Base-by-base conservation (phyloP, 2,113 vertebrate genomes). In the Pardalotus punctatus region DNA sequence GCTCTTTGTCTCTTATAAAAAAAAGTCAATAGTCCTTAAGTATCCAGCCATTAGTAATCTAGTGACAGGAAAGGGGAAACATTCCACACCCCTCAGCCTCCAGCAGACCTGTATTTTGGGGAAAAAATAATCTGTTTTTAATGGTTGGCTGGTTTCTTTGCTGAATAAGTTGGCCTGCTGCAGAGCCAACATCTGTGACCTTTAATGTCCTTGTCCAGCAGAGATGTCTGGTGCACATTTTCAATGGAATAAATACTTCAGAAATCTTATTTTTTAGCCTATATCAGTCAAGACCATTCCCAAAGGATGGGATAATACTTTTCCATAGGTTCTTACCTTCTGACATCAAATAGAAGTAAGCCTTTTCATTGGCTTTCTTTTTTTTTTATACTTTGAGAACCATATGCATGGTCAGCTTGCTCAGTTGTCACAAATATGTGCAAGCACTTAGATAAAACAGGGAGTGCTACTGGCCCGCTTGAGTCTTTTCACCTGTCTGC, bases 141-240 rank as follows among this genome's bases (percentile, higher is more conserved):
- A 74, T 89, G 93, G 47, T 62, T 94, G 88, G 23, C 85, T 93
- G 83, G 35, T 91, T 92, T 90, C 69, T 93, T 94, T 94, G 71
- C 93, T 71, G 73, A 91, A 3, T 72, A 88, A 88, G 88, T 95
- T 93, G 79, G 72, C 81, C 53, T 96, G 94, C 96, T 91, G 92
- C 85, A 93, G 93, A 95, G 95, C 92, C 90, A 79, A 11, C 92
- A 71, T 91, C 90, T 97, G 95, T 88, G 96, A 93, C 95, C 83
- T 90, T 83, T 48, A 62, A 67, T 70, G 93, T 94, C 97, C 88
- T 94, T 96, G 87, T 80, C 60, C 77, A 81, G 78, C 43, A 87
- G 78, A 72, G 47, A 84, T 93, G 73, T 50, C 83, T 86, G 48
- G 74, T 87, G 54, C 28, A 38, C 10, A 21, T 73, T 78, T 96